These are phyloP conservation scores for Brachyptera risi DNA, from an alignment of 2,888 invertebrate species.

Conservation along the genomic window DNA sequence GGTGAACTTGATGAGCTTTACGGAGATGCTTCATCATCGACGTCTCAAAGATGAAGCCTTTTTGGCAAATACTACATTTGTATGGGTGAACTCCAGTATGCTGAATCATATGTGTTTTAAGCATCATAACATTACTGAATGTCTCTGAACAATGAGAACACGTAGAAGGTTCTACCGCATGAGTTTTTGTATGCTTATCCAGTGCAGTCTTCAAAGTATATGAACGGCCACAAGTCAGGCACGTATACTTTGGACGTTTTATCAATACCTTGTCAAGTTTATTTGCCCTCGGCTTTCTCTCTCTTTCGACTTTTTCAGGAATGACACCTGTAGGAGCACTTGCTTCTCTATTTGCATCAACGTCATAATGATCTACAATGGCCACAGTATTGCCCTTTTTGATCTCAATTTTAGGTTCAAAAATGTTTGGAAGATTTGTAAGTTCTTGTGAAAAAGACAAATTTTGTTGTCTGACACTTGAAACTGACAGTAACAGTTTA, in stretches of 20 bases:
- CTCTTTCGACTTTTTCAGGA: too few species aligned
- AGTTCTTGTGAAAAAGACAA: too few species aligned
- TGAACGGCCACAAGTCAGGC: slow-evolving; percentile 2
- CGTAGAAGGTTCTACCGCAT: background rate
- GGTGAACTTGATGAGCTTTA: background rate
- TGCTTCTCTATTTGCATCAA: too few species aligned
- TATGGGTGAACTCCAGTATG: slow-evolving; percentile 17
- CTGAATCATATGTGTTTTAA: slow-evolving; percentile 21
- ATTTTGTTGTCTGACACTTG: too few species aligned
- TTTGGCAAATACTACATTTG: slow-evolving; percentile 4
- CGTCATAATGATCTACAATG: too few species aligned
- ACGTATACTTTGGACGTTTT: background rate
- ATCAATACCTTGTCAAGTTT: too few species aligned
- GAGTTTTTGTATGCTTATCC: background rate
- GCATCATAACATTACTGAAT: slow-evolving; percentile 20
- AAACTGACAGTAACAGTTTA: too few species aligned
- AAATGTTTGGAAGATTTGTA: too few species aligned
- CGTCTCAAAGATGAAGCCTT: background rate
- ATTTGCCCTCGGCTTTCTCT: too few species aligned
- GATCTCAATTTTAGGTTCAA: too few species aligned
- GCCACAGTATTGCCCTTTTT: too few species aligned
- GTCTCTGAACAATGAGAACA: slow-evolving; percentile 20
- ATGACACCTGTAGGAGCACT: too few species aligned
- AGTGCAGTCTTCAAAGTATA: background rate
- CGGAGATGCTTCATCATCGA: background rate